These are phyloP conservation scores for Eunapius fragilis DNA, from an alignment of 37 sponge, comb jelly and placozoan species.

Conservation along the genomic window DNA sequence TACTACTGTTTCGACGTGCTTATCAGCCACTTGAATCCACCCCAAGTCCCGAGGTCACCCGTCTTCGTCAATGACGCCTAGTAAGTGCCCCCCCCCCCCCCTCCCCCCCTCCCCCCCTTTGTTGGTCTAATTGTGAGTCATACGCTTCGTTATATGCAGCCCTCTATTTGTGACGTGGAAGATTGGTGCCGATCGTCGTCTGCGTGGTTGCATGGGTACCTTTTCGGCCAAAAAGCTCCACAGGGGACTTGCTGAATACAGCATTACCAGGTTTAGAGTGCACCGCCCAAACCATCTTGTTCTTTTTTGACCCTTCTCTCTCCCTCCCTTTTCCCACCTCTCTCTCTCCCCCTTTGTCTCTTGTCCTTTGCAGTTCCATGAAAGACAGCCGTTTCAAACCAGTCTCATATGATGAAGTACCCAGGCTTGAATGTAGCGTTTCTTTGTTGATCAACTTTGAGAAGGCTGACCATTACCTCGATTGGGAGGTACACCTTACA, in stretches of 20 bases:
- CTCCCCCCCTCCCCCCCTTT: too few relatives aligned
- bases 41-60: conserved; percentile 28
- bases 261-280: conserved; percentile 79
- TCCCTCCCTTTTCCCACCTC: too few relatives aligned
- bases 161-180: conserved; percentile 99
- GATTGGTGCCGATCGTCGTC: conserved; percentile 66
- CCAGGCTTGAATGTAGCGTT: conserved; percentile 85
- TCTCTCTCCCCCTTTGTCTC: not conserved
- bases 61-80: conserved; percentile 74
- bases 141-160: conserved; percentile 11
- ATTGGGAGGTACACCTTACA: conserved; percentile 86
- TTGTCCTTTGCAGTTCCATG: conserved; percentile 66
- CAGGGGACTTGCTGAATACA: conserved; percentile 90
- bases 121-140: not conserved
- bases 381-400: conserved; percentile 96
- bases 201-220: conserved; percentile 98
- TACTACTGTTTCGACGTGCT: conserved; percentile 95
- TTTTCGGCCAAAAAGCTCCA: conserved; percentile 86
- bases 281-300: too few relatives aligned
- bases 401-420: conserved; percentile 73
- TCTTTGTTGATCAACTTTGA: conserved; percentile 94
- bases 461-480: conserved; percentile 71
- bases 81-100: conserved; percentile 38
- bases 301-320: too few relatives aligned
- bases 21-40: conserved; percentile 64